Conservation (phyloP, 92 coral and sea anemone species). For the Actinostola sp. region DNA sequence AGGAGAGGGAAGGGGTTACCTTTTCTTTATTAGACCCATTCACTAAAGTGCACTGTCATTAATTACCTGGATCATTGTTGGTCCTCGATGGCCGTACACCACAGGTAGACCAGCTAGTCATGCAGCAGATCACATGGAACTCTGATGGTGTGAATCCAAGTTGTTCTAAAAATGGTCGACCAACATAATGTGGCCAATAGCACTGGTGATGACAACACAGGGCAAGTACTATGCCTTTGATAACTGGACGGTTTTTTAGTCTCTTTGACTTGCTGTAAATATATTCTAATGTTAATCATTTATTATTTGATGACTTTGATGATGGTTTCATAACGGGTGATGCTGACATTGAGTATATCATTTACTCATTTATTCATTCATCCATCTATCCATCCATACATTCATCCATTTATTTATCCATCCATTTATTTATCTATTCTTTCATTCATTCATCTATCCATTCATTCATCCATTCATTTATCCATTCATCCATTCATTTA, state of each 20-base stretch:
- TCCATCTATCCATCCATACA: too few relatives aligned
- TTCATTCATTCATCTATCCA: too few relatives aligned
- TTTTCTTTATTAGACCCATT: too few relatives aligned
- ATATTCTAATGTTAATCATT: not conserved
- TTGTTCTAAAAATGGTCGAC: slow-evolving; percentile 74
- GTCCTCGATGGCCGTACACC: slow-evolving; percentile 56
- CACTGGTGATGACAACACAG: slow-evolving; percentile 98
- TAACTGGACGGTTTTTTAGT: slow-evolving; percentile 26
- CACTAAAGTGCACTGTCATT: too few relatives aligned
- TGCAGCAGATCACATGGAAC: slow-evolving; percentile 90
- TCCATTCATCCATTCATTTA: too few relatives aligned
- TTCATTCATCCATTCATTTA: too few relatives aligned
- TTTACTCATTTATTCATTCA: too few relatives aligned
- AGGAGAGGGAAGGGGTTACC: too few relatives aligned
- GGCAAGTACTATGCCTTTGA: slow-evolving; percentile 80
- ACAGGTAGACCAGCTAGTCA: slow-evolving; percentile 99
- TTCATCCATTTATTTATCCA: too few relatives aligned
- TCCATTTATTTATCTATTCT: too few relatives aligned
- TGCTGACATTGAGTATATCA: too few relatives aligned
- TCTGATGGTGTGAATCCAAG: slow-evolving; percentile 83
- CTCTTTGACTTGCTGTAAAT: slow-evolving; percentile 9
- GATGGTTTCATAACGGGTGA: too few relatives aligned
- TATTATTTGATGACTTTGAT: not conserved
- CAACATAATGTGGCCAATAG: slow-evolving; percentile 97
- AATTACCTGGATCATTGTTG: slow-evolving; percentile 1